phyloP scores from a whole-genome alignment of 2,888 invertebrate species.

The Brachylomia viminalis region DNA sequence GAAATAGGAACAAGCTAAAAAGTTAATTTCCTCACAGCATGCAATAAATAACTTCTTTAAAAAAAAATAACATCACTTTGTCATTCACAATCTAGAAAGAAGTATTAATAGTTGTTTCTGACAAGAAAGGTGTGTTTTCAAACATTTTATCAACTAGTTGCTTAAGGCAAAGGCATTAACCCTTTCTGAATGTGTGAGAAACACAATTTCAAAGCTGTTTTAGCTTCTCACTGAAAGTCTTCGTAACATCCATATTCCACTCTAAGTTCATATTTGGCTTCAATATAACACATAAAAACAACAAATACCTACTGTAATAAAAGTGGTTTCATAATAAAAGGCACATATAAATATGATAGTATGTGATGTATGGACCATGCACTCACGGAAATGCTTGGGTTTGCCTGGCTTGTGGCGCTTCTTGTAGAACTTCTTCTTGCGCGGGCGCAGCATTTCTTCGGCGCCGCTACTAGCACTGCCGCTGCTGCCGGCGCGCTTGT shows the following conservation, averaged over 20 bases:
- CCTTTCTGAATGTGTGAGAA: neutral
- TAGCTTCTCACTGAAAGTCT: neutral
- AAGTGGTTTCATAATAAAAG: neutral
- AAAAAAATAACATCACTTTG: neutral
- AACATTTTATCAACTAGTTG: neutral
- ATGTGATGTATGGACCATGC: slow-evolving; percentile 74
- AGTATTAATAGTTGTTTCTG: too few relatives aligned
- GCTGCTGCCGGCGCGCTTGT: slow-evolving; percentile 87
- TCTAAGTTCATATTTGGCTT: too few relatives aligned
- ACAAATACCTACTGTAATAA: neutral
- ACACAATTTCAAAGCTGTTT: neutral
- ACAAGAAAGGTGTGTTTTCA: too few relatives aligned
- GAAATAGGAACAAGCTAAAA: neutral
- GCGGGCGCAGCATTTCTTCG: slow-evolving; percentile 87
- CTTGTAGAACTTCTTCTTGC: slow-evolving; percentile 91
- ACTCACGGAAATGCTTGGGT: slow-evolving; percentile 87
- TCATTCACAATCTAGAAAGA: neutral
- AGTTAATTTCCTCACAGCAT: neutral
- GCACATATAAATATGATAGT: slow-evolving; percentile 70
- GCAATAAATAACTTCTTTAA: neutral
- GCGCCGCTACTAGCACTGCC: slow-evolving; percentile 89
- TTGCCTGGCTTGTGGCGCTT: slow-evolving; percentile 91
- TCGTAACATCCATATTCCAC: neutral
- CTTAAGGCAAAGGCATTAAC: neutral
- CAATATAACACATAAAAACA: neutral